Conservation (phyloP, 2,113 vertebrate genomes). For the Chrysochloris asiatica region DNA sequence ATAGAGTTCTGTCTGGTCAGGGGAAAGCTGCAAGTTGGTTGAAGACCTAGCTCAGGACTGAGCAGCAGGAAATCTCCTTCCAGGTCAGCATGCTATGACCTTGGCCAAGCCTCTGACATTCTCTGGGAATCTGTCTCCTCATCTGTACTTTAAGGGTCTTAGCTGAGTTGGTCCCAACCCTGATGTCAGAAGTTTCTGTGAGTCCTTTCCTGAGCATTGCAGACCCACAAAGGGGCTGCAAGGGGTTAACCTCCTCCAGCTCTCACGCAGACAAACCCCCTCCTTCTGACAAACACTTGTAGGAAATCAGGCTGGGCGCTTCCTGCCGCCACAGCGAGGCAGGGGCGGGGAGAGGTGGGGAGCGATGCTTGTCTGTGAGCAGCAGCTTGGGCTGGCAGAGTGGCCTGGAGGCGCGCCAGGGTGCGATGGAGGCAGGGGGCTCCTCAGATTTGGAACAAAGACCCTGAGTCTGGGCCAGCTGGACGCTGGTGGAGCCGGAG, state of each 20-base stretch:
- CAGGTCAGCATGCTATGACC: background rate
- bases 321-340: slow-evolving; percentile 68
- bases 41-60: background rate
- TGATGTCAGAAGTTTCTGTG: accelerated
- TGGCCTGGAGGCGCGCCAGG: slow-evolving; percentile 70
- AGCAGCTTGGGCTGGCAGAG: slow-evolving; percentile 58
- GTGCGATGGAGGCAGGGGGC: slow-evolving; percentile 58
- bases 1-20: too few species aligned
- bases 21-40: background rate
- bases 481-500: background rate
- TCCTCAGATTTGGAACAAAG: slow-evolving; percentile 73
- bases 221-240: background rate
- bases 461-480: slow-evolving; percentile 50
- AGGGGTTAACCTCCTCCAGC: slow-evolving; percentile 71
- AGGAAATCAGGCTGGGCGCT: slow-evolving; percentile 75
- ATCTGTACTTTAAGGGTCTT: background rate
- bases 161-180: background rate
- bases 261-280: slow-evolving; percentile 56
- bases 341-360: slow-evolving; percentile 75
- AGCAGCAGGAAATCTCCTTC: background rate
- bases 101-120: background rate
- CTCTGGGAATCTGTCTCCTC: background rate
- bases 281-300: slow-evolving; percentile 77
- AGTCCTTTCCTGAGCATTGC: background rate
- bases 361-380: slow-evolving; percentile 67